phyloP scores from a whole-genome alignment of 2,797 vertebrate species.

The Sandelia bainsii region DNA sequence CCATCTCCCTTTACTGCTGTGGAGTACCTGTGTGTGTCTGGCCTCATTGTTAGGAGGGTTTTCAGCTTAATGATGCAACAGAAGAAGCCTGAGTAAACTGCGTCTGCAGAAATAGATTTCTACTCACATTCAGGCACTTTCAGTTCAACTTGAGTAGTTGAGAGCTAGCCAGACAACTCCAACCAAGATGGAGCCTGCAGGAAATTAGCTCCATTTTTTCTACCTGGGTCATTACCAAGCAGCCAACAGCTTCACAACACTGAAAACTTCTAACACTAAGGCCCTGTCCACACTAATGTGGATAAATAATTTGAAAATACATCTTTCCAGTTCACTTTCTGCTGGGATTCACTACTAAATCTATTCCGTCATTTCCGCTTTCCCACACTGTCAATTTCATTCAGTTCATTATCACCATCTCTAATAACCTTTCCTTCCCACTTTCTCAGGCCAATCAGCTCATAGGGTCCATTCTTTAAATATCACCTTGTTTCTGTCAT shows the following conservation, averaged over 20 bases:
- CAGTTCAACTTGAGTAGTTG: not conserved
- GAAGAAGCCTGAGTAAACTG: not conserved
- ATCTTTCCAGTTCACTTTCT: not conserved
- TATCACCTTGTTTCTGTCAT: too few species aligned
- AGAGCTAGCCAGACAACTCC: not conserved
- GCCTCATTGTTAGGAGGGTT: slow-evolving; percentile 9
- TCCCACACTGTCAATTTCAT: too few species aligned
- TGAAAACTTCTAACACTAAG: slow-evolving; percentile 3
- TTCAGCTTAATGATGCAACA: slow-evolving; percentile 15
- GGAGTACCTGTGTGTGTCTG: not conserved
- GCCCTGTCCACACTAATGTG: slow-evolving; percentile 1
- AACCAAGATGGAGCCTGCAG: not conserved
- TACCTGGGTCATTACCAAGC: slow-evolving; percentile 2
- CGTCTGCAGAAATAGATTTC: not conserved
- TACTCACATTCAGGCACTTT: not conserved
- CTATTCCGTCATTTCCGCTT: too few species aligned
- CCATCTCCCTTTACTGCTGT: slow-evolving; percentile 14
- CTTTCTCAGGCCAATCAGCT: too few species aligned
- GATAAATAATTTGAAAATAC: slow-evolving; percentile 23
- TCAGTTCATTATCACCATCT: too few species aligned
- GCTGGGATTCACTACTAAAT: too few species aligned
- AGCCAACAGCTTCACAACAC: slow-evolving; percentile 8
- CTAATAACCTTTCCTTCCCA: too few species aligned
- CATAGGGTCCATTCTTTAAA: too few species aligned
- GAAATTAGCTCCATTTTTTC: slow-evolving; percentile 10